A percentile compares a stretch with the other conserved stretches of the same genome.
phyloP scores from a whole-genome alignment of 2,888 invertebrate genomes.

The Merodon equestris region DNA sequence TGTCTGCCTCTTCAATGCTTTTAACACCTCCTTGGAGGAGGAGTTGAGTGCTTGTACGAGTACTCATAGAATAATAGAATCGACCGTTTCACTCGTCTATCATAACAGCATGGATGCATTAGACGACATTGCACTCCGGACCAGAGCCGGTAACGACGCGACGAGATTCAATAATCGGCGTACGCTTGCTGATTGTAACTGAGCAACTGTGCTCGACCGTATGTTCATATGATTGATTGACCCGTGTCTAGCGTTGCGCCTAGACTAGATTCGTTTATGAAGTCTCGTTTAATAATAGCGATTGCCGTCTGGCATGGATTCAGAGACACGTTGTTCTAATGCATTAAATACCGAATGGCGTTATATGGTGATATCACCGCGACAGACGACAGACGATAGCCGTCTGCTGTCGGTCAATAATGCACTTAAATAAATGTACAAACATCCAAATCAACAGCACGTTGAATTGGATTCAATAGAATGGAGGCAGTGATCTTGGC shows the following conservation, averaged over 20 bases:
- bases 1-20: conserved; percentile 56
- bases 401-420: conserved; percentile 10
- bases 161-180: conserved; percentile 39
- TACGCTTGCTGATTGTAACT: not conserved
- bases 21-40: conserved; percentile 57
- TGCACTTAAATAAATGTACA: conserved; percentile 8
- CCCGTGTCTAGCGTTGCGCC: conserved; percentile 42
- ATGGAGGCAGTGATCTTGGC: too few species aligned
- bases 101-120: too few species aligned
- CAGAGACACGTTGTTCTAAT: conserved; percentile 34
- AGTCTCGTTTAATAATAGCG: conserved; percentile 51
- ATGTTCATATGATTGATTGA: conserved; percentile 42
- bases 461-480: too few species aligned
- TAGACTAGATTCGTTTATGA: conserved; percentile 54
- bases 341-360: conserved; percentile 25
- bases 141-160: conserved; percentile 9
- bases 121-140: too few species aligned
- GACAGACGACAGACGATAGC: too few species aligned
- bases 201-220: too few species aligned
- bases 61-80: too few species aligned
- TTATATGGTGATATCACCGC: conserved; percentile 48
- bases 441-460: too few species aligned
- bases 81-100: too few species aligned
- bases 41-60: too few species aligned
- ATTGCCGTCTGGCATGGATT: conserved; percentile 31